These are phyloP conservation scores for Vesta saturnalis DNA, from an alignment of 2,888 invertebrate species.

Conservation along the genomic window DNA sequence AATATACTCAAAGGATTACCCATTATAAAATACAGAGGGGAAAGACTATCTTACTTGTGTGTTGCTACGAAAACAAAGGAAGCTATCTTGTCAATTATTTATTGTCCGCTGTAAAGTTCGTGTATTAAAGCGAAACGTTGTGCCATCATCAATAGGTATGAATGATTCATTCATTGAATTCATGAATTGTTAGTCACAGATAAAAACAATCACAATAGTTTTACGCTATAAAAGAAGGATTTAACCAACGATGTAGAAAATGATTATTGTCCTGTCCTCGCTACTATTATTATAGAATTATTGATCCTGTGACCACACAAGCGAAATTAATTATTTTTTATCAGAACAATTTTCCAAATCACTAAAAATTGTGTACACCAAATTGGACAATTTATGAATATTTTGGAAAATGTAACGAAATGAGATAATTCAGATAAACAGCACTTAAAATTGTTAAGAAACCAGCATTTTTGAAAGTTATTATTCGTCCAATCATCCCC, in stretches of 20 bases:
- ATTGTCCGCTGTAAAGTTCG: neutral
- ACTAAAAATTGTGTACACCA: too few species aligned
- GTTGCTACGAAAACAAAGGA: neutral
- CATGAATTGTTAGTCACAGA: neutral
- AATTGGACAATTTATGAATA: too few species aligned
- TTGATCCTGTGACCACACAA: neutral
- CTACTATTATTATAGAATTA: constrained; percentile 1
- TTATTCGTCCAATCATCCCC: too few species aligned
- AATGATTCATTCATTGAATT: neutral
- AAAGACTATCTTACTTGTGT: neutral
- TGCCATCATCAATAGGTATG: neutral
- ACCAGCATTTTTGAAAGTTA: too few species aligned
- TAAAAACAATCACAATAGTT: neutral
- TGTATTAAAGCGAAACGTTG: neutral
- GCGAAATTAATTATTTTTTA: neutral
- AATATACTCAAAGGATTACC: neutral
- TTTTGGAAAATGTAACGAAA: too few species aligned
- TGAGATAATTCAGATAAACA: too few species aligned
- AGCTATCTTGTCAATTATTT: constrained; percentile 1
- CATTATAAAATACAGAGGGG: neutral
- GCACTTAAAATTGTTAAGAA: too few species aligned
- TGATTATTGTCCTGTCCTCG: neutral
- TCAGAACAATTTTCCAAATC: neutral
- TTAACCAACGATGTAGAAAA: constrained; percentile 1
- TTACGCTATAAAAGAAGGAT: neutral